Evolutionary conservation across 53 echinoderm and acorn worm genomes (phyloP).

Genomic region (Echinarachnius parma): DNA sequence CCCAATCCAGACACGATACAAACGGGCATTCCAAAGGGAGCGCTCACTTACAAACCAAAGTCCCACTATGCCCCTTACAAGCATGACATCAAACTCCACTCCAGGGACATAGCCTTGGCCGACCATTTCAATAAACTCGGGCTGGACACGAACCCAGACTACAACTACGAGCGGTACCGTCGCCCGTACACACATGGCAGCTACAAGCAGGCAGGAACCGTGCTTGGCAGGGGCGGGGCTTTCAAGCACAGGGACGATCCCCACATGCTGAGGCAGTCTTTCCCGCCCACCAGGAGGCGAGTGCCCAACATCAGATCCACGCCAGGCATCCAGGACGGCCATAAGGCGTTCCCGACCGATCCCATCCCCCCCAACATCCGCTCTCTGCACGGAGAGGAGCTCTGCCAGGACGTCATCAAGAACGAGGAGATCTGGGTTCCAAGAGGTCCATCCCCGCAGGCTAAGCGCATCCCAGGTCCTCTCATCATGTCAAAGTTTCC

Average conservation of each 20-base stretch:
- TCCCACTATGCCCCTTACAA: constrained; percentile 61
- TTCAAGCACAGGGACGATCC: constrained; percentile 53
- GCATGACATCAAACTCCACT: constrained; percentile 70
- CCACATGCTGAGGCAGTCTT: neutral
- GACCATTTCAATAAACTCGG: constrained; percentile 78
- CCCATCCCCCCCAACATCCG: constrained; percentile 79
- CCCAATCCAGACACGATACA: constrained; percentile 61
- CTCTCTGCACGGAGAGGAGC: constrained; percentile 65
- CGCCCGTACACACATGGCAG: constrained; percentile 40
- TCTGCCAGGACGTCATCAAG: constrained; percentile 57
- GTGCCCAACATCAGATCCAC: neutral
- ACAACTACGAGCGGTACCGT: constrained; percentile 71
- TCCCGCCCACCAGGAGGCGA: constrained; percentile 13
- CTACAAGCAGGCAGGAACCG: constrained; percentile 61
- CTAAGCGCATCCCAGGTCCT: constrained; percentile 31
- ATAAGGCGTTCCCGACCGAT: constrained; percentile 26
- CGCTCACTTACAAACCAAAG: constrained; percentile 60
- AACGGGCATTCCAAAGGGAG: constrained; percentile 46
- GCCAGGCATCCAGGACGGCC: constrained; percentile 13
- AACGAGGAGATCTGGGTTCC: constrained; percentile 26
- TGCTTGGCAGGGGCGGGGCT: constrained; percentile 64
- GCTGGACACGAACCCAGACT: constrained; percentile 47
- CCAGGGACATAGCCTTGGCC: constrained; percentile 72
- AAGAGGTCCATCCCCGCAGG: neutral
- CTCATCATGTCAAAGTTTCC: constrained; percentile 30